These are phyloP conservation scores for Elysia chlorotica DNA, from an alignment of 1,140 invertebrate species.

Conservation along the genomic window DNA sequence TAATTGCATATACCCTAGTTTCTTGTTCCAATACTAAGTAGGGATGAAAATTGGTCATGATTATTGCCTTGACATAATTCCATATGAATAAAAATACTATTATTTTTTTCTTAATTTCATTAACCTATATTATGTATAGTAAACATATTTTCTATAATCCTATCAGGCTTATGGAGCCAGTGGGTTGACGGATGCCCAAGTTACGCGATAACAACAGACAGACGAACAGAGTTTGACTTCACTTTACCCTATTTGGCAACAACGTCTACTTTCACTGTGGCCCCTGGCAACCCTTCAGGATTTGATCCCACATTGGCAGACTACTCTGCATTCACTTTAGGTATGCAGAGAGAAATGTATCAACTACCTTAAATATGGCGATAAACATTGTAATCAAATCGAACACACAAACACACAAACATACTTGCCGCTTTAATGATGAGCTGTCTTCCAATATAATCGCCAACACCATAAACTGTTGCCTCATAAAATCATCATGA, in stretches of 20 bases:
- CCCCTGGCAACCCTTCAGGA: constrained; percentile 26
- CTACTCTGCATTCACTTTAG: constrained; percentile 13
- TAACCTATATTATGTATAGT: not conserved
- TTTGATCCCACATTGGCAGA: constrained; percentile 15
- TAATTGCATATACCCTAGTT: too few species aligned
- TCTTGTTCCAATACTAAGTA: too few species aligned
- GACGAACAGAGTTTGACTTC: constrained; percentile 25
- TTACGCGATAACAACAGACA: constrained; percentile 30
- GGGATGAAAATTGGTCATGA: not conserved
- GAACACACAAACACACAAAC: too few species aligned
- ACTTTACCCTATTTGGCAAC: constrained; percentile 23
- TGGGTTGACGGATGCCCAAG: constrained; percentile 39
- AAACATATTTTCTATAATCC: not conserved
- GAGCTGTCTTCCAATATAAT: too few species aligned
- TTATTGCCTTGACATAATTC: not conserved
- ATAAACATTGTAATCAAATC: too few species aligned
- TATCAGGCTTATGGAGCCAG: constrained; percentile 32
- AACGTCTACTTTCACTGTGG: constrained; percentile 29
- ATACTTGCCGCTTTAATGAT: too few species aligned
- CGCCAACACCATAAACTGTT: too few species aligned
- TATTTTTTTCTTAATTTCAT: not conserved
- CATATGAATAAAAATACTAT: not conserved
- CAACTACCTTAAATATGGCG: too few species aligned
- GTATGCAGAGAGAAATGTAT: too few species aligned
- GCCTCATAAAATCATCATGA: too few species aligned